A percentile compares a stretch with the other conserved stretches of the same genome.
These are phyloP conservation scores for Brenthis hecate DNA, from an alignment of 2,888 invertebrate genomes.

Conservation along the genomic window DNA sequence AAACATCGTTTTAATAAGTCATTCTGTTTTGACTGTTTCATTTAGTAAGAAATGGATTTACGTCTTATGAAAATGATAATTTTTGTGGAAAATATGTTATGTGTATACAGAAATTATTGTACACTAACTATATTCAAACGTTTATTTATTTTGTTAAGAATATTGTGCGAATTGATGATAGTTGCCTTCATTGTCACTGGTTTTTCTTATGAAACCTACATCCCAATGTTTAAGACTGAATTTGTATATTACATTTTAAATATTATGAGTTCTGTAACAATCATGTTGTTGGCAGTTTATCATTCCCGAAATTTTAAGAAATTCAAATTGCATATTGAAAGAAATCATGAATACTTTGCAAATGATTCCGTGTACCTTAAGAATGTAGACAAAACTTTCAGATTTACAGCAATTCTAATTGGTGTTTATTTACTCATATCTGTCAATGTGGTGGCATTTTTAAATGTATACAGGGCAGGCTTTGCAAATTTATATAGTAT, in stretches of 20 bases:
- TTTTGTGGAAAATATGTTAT: too few species aligned
- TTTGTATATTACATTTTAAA: not conserved
- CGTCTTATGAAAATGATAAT: too few species aligned
- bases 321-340: constrained; percentile 1
- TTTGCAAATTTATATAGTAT: not conserved
- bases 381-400: not conserved
- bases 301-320: not conserved
- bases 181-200: too few species aligned
- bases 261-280: not conserved
- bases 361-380: not conserved
- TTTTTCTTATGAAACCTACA: rapidly evolving
- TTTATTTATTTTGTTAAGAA: too few species aligned
- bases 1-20: not conserved
- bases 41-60: too few species aligned
- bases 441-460: not conserved
- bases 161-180: too few species aligned
- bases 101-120: too few species aligned
- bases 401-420: not conserved
- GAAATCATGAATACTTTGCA: not conserved
- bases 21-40: too few species aligned
- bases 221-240: not conserved
- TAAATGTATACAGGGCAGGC: not conserved
- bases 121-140: too few species aligned
- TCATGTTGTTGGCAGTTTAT: not conserved
- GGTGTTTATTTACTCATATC: not conserved